Percentiles rank a stretch among this genome's conserved stretches.
phyloP scores from a whole-genome alignment of 2,888 invertebrate species.

The Latrodectus hesperus region DNA sequence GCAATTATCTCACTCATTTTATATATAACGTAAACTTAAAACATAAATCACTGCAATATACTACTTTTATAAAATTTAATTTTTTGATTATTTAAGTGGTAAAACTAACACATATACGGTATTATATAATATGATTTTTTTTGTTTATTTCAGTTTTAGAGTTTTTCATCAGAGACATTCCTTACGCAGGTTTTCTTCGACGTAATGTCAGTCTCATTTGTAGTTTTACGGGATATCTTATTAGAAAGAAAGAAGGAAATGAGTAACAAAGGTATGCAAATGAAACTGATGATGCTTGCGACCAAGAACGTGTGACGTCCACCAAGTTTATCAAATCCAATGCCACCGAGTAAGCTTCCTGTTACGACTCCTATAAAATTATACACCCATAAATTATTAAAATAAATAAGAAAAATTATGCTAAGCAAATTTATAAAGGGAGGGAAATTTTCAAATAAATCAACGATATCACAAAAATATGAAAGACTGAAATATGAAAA shows the following conservation, averaged over 20 bases:
- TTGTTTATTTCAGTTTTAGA: not conserved
- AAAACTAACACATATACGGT: no score
- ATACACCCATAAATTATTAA: not conserved
- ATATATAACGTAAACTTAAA: no score
- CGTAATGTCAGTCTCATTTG: no score
- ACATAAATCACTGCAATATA: no score
- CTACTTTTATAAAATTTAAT: no score
- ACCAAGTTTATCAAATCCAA: conserved; percentile 51
- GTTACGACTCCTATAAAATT: conserved; percentile 44
- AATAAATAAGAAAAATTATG: not conserved
- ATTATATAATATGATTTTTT: no score
- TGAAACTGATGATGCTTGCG: conserved; percentile 36
- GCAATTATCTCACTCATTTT: no score
- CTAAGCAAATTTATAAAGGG: not conserved
- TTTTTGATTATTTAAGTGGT: no score
- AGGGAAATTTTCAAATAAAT: not conserved
- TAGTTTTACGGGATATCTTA: not conserved
- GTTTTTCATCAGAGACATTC: not conserved
- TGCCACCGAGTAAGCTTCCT: conserved; percentile 60
- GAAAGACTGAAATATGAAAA: not conserved
- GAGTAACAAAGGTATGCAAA: conserved; percentile 19
- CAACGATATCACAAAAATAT: not conserved
- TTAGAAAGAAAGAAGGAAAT: not conserved
- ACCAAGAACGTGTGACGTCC: conserved; percentile 30
- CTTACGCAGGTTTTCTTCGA: no score